Percentiles rank a stretch among this genome's conserved stretches.
Conservation (phyloP, 2,797 vertebrate genomes). For the Pachyuromys duprasi region DNA sequence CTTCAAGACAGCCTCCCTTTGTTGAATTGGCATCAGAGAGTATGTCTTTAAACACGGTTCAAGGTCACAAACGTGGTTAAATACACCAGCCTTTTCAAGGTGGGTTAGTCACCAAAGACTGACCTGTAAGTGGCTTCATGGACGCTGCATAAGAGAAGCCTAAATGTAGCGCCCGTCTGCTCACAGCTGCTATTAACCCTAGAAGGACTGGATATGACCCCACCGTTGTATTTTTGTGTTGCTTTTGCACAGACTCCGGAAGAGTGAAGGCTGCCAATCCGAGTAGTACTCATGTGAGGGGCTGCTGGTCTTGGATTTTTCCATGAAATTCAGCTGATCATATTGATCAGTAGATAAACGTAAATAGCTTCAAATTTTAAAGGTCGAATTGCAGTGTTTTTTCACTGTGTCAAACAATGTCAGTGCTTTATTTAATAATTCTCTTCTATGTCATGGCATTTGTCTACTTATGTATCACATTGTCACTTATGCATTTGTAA, state of each 20-base stretch:
- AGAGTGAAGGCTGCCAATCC: conserved; percentile 94
- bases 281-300: conserved; percentile 92
- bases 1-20: conserved; percentile 85
- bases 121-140: conserved; percentile 83
- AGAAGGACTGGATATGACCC: conserved; percentile 90
- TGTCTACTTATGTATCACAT: conserved; percentile 92
- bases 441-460: conserved; percentile 91
- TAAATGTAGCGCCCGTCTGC: conserved; percentile 85
- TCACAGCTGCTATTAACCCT: conserved; percentile 90
- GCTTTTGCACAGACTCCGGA: conserved; percentile 92
- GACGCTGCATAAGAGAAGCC: conserved; percentile 88
- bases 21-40: conserved; percentile 82
- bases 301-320: conserved; percentile 91
- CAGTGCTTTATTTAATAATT: conserved; percentile 93
- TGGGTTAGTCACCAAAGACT: conserved; percentile 81
- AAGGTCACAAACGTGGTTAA: conserved; percentile 76
- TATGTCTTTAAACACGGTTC: conserved; percentile 77
- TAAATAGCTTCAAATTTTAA: conserved; percentile 93
- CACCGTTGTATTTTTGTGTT: conserved; percentile 88
- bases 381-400: conserved; percentile 95
- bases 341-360: conserved; percentile 98
- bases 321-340: conserved; percentile 98
- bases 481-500: conserved; percentile 96
- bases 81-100: conserved; percentile 84
- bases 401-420: conserved; percentile 96